Conservation (phyloP, 2,888 invertebrate genomes). For the Sphinx pinastri region DNA sequence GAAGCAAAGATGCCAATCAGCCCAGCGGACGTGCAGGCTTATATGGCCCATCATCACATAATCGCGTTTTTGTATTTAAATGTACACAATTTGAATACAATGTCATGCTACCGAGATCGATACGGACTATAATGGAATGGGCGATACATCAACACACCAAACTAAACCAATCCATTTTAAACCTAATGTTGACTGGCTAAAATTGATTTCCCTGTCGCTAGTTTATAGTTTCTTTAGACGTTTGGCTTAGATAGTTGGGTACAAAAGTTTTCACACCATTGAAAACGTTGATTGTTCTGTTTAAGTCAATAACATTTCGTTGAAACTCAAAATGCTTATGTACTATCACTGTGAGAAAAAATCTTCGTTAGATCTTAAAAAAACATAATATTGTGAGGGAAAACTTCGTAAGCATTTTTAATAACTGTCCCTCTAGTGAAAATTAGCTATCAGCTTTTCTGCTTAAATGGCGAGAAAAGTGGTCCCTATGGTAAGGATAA, state of each 20-base stretch:
- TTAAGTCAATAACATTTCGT: constrained; percentile 37
- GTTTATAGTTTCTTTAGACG: constrained; percentile 24
- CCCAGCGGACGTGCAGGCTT: constrained; percentile 47
- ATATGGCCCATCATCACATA: constrained; percentile 76
- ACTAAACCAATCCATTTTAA: constrained; percentile 5
- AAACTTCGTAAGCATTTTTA: too few relatives aligned
- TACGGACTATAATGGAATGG: constrained; percentile 69
- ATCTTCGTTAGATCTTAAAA: not conserved
- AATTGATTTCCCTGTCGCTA: constrained; percentile 20
- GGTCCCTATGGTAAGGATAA: too few relatives aligned
- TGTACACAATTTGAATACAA: constrained; percentile 81
- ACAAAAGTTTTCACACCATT: constrained; percentile 63
- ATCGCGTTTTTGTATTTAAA: constrained; percentile 83
- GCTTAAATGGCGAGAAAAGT: too few relatives aligned
- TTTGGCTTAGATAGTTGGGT: constrained; percentile 32
- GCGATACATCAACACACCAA: constrained; percentile 55
- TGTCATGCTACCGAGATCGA: constrained; percentile 74
- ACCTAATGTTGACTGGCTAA: constrained; percentile 32
- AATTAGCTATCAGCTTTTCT: too few relatives aligned
- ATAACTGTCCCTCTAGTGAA: too few relatives aligned
- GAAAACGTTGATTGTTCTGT: constrained; percentile 58
- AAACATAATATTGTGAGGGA: too few relatives aligned
- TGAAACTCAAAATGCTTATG: constrained; percentile 9
- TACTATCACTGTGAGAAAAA: not conserved
- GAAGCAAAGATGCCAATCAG: constrained; percentile 34